phyloP scores from a whole-genome alignment of 2,113 vertebrate species.

The Physeter macrocephalus region DNA sequence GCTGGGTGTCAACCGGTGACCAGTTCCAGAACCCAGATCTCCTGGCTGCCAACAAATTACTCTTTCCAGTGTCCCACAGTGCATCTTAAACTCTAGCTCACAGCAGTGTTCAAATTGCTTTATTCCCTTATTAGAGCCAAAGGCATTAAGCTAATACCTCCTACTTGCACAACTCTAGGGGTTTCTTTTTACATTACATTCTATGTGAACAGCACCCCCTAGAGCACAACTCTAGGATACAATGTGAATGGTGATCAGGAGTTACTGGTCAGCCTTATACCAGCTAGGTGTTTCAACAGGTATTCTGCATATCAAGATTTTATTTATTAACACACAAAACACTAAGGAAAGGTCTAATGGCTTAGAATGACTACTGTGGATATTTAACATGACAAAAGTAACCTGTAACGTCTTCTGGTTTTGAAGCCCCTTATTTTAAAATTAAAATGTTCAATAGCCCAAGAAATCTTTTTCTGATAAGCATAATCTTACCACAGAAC shows the following conservation, averaged over 20 bases:
- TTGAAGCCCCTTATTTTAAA: background rate
- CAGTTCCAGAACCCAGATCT: background rate
- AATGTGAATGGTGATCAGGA: background rate
- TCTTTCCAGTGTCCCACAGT: background rate
- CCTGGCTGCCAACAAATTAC: background rate
- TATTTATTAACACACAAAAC: background rate
- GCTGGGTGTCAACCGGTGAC: background rate
- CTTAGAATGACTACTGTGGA: background rate
- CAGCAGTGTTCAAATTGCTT: background rate
- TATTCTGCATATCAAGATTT: background rate
- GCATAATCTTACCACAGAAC: background rate
- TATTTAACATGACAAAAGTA: background rate
- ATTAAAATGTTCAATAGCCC: background rate
- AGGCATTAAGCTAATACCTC: background rate
- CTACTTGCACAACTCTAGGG: background rate
- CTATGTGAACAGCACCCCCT: background rate
- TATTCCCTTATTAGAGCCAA: background rate
- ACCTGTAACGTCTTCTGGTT: background rate
- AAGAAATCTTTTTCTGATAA: background rate
- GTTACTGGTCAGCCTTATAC: background rate
- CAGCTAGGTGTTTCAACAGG: background rate
- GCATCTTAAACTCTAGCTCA: background rate
- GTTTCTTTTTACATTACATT: background rate
- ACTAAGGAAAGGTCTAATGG: background rate
- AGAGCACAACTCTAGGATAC: background rate